phyloP scores from a whole-genome alignment of 2,888 invertebrate genomes.

The Gasteruption jaculator region DNA sequence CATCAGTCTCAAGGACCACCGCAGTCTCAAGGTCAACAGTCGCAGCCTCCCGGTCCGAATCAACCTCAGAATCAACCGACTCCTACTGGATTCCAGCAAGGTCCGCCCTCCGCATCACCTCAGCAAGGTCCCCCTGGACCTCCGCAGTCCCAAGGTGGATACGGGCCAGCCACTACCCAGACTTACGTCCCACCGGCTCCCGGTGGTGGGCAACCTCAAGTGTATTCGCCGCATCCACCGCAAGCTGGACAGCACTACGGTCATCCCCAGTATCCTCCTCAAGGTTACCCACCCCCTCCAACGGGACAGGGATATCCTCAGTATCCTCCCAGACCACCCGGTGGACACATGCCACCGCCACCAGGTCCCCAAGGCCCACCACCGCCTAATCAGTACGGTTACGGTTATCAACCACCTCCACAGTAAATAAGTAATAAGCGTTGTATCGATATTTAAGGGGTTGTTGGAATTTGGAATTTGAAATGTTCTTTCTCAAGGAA shows the following conservation, averaged over 20 bases:
- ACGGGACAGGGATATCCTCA: conserved; percentile 65
- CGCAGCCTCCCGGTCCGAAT: conserved; percentile 55
- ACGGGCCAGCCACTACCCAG: conserved; percentile 51
- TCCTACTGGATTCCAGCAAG: conserved; percentile 43
- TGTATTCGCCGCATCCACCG: conserved; percentile 58
- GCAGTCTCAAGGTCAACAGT: conserved; percentile 47
- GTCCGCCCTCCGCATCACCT: conserved; percentile 46
- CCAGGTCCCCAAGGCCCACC: conserved; percentile 69
- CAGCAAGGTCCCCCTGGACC: conserved; percentile 43
- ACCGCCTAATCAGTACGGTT: conserved; percentile 72
- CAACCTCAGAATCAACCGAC: conserved; percentile 57
- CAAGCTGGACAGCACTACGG: conserved; percentile 51
- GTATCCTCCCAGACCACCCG: conserved; percentile 59
- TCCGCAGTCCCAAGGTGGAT: conserved; percentile 48
- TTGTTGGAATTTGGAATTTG: too few species aligned
- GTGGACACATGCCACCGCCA: conserved; percentile 57
- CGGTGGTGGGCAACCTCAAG: conserved; percentile 55
- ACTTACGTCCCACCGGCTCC: conserved; percentile 47
- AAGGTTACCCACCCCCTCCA: conserved; percentile 59
- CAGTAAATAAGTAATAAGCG: too few species aligned
- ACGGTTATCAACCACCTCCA: conserved; percentile 75
- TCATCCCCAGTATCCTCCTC: conserved; percentile 61
- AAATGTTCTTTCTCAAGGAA: too few species aligned
- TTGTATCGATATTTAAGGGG: too few species aligned
- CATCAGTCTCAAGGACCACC: conserved; percentile 38